Conservation (phyloP, 2,888 invertebrate species). For the Odontomyia ornata region DNA sequence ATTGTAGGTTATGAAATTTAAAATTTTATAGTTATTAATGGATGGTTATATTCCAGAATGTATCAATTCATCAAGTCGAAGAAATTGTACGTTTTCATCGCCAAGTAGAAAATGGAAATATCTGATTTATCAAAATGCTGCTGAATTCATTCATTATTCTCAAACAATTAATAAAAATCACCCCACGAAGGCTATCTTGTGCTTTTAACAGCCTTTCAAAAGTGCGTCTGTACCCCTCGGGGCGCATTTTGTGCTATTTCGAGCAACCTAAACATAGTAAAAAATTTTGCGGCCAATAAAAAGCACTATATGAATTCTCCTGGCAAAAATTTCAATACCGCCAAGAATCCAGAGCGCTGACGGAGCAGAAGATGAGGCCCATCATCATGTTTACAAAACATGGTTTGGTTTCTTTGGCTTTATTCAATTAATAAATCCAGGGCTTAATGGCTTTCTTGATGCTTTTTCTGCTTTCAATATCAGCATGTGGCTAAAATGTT, state of each 20-base stretch:
- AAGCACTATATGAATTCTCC: background rate
- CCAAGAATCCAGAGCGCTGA: background rate
- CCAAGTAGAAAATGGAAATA: too few species aligned
- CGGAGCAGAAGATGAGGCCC: background rate
- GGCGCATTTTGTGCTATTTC: background rate
- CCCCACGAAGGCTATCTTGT: background rate
- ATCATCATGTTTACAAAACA: constrained; percentile 18
- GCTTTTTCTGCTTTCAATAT: constrained; percentile 12
- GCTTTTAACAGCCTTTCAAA: constrained; percentile 1
- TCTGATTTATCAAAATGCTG: too few species aligned
- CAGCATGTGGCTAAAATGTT: constrained; percentile 39
- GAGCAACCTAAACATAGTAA: background rate
- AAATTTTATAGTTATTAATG: too few species aligned
- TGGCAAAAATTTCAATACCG: constrained; percentile 15
- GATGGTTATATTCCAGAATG: too few species aligned
- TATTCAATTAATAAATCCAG: constrained; percentile 15
- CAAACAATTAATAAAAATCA: too few species aligned
- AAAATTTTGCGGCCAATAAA: background rate
- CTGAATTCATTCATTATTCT: too few species aligned
- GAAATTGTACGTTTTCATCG: too few species aligned
- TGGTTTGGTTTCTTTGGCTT: background rate
- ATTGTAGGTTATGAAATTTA: too few species aligned
- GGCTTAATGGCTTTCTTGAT: constrained; percentile 28
- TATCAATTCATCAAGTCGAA: too few species aligned
- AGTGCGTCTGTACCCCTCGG: background rate